Evolutionary conservation across 92 coral and sea anemone species (phyloP).

Genomic region (Meandrina meandrites): DNA sequence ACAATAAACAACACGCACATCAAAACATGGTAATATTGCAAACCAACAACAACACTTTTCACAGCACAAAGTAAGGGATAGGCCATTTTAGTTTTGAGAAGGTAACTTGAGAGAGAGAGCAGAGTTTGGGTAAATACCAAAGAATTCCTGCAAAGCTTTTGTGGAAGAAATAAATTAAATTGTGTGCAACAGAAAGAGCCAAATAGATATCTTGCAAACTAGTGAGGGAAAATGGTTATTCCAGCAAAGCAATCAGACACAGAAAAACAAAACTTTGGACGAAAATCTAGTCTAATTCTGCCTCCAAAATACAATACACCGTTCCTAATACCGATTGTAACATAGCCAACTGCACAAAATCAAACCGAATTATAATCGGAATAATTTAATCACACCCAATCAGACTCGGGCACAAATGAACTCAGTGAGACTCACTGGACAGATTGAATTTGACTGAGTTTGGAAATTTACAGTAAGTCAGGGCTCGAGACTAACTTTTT

Average conservation of each 20-base stretch:
- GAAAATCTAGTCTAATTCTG: neutral
- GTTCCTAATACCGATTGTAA: neutral
- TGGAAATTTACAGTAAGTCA: neutral
- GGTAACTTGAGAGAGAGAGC: neutral
- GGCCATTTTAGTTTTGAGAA: too few relatives aligned
- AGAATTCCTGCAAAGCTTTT: neutral
- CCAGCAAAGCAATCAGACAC: neutral
- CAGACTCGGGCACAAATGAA: neutral
- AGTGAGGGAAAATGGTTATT: neutral
- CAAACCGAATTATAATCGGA: neutral
- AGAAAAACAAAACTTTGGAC: neutral
- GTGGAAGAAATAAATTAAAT: too few relatives aligned
- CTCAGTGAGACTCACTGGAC: neutral
- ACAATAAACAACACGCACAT: neutral
- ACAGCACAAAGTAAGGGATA: neutral
- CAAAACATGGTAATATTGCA: neutral
- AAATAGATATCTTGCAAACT: too few relatives aligned
- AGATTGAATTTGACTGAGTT: neutral
- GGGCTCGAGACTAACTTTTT: too few relatives aligned
- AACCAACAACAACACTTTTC: neutral
- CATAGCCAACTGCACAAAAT: neutral
- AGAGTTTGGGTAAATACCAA: too few relatives aligned
- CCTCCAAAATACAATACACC: too few relatives aligned
- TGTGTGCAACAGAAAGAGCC: too few relatives aligned
- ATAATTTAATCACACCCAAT: neutral